These are phyloP conservation scores for Boulengeromyrus knoepffleri DNA, from an alignment of 2,113 vertebrate genomes.

Conservation along the genomic window DNA sequence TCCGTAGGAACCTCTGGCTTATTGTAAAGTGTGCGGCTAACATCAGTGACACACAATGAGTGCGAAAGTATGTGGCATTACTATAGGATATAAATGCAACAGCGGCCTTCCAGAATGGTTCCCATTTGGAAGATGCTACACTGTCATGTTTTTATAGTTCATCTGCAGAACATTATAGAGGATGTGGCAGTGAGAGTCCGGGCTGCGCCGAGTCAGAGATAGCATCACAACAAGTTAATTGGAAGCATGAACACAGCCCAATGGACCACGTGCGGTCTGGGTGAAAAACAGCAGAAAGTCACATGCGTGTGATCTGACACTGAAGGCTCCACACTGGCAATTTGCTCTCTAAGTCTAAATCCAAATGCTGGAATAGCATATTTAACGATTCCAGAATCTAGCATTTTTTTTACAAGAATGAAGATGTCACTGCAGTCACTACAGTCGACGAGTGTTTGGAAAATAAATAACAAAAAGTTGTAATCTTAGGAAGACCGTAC, in stretches of 20 bases:
- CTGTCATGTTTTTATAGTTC: conserved; percentile 49
- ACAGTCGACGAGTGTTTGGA: background rate
- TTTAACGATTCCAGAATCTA: background rate
- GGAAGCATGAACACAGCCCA: conserved; percentile 60
- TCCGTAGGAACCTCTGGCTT: conserved; percentile 53
- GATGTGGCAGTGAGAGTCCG: conserved; percentile 45
- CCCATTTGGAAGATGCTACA: conserved; percentile 44
- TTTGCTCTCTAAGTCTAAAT: background rate
- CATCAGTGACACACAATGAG: conserved; percentile 56
- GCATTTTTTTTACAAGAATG: background rate
- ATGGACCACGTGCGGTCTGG: conserved; percentile 45
- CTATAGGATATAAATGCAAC: conserved; percentile 43
- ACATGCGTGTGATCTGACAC: conserved; percentile 18
- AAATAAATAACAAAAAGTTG: background rate
- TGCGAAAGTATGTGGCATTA: conserved; percentile 50
- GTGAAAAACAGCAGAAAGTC: background rate
- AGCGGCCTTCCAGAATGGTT: conserved; percentile 44
- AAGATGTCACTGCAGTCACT: background rate
- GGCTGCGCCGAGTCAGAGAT: conserved; percentile 46
- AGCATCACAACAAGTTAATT: conserved; percentile 54
- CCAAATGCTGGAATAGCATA: background rate
- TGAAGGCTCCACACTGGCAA: background rate
- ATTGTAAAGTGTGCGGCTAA: conserved; percentile 52
- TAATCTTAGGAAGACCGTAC: background rate
- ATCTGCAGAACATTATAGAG: conserved; percentile 53